phyloP scores from a whole-genome alignment of 2,113 vertebrate species.

The Rhagologus leucostigma region DNA sequence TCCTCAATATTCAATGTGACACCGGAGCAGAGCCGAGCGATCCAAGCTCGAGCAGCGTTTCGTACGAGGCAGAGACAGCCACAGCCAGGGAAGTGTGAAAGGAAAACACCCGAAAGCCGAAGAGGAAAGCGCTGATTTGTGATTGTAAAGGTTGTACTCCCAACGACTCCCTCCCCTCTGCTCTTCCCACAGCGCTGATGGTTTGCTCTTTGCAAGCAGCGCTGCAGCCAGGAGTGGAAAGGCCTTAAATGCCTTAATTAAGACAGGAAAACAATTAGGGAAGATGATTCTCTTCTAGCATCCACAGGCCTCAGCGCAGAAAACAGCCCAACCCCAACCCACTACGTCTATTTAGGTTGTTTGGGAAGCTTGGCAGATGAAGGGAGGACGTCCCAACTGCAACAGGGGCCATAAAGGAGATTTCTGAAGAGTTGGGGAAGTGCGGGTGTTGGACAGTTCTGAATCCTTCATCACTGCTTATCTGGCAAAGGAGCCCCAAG shows the following conservation, averaged over 20 bases:
- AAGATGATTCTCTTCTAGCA: background rate
- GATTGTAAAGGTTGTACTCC: background rate
- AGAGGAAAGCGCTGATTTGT: background rate
- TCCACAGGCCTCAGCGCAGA: background rate
- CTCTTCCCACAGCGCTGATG: background rate
- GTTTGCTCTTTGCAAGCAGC: background rate
- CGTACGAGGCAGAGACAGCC: background rate
- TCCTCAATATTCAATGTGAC: background rate
- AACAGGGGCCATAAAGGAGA: background rate
- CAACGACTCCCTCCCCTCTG: background rate
- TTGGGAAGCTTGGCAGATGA: background rate
- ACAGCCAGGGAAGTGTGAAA: background rate
- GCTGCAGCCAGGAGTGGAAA: background rate
- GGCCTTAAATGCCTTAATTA: background rate
- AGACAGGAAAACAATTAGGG: conserved; percentile 20
- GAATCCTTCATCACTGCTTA: background rate
- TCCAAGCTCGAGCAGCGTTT: background rate
- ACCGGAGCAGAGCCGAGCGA: background rate
- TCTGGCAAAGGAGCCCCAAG: background rate
- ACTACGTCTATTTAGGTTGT: background rate
- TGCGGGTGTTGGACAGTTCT: background rate
- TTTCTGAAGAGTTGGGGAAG: background rate
- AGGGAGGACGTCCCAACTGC: background rate
- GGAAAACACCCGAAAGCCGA: background rate
- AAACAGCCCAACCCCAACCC: background rate